Evolutionary conservation across 2,113 vertebrate genomes (phyloP).

Genomic region (Orycteropus afer): DNA sequence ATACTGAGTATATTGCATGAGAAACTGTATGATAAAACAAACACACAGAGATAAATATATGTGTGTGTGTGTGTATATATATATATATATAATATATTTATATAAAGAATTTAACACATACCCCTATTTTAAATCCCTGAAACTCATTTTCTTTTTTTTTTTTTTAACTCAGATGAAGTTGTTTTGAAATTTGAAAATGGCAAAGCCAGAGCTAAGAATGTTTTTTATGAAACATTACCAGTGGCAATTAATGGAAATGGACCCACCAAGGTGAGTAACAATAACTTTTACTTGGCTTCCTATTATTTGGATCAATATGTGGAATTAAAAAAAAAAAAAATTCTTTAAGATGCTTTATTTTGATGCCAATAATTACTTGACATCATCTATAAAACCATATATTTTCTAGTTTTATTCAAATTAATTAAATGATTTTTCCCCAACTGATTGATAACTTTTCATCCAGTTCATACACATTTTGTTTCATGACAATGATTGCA

Average conservation of each 20-base stretch:
- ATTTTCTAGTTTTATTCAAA: background rate
- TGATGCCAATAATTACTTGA: background rate
- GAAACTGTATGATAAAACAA: background rate
- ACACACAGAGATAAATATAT: background rate
- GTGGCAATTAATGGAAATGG: slow-evolving; percentile 94
- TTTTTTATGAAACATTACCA: slow-evolving; percentile 93
- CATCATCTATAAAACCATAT: background rate
- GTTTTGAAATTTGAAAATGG: slow-evolving; percentile 95
- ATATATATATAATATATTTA: no score
- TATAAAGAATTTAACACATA: background rate
- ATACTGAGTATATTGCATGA: background rate
- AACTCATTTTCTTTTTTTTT: background rate
- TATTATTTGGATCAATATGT: background rate
- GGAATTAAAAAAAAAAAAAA: background rate
- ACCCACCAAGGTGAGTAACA: slow-evolving; percentile 94
- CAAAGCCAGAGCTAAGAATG: slow-evolving; percentile 93
- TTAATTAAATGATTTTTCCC: background rate
- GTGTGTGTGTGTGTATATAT: no score
- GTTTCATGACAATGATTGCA: no score
- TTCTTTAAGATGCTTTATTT: background rate
- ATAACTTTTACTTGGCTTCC: background rate
- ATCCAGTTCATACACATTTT: background rate
- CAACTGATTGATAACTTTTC: background rate
- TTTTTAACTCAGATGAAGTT: slow-evolving; percentile 93
- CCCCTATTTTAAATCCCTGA: background rate